Evolutionary conservation across 2,113 vertebrate species (phyloP).

Genomic region (Pan troglodytes): NHGRI_mPanTro3-v2.1_pri NC_072417.2:76756001-76756500

Average conservation of each 20-base stretch:
- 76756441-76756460: constrained; percentile 54
- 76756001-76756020: constrained; percentile 30
- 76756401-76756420: constrained; percentile 28
- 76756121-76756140: constrained; percentile 50
- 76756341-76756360: constrained; percentile 34
- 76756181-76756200: constrained; percentile 64
- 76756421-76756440: constrained; percentile 28
- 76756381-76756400: constrained; percentile 46
- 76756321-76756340: constrained; percentile 3
- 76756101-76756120: constrained; percentile 37
- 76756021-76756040: constrained; percentile 20
- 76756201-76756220: constrained; percentile 62
- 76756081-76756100: constrained; percentile 58
- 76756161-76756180: constrained; percentile 53
- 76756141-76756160: constrained; percentile 62
- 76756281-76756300: constrained; percentile 20
- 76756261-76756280: constrained; percentile 39
- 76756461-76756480: constrained; percentile 28
- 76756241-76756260: constrained; percentile 64
- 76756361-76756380: constrained; percentile 47
- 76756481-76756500: constrained; percentile 46
- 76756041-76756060: constrained; percentile 48
- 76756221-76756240: constrained; percentile 45
- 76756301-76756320: constrained; percentile 20
- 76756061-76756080: constrained; percentile 10